These are phyloP conservation scores for Smithornis capensis DNA, from an alignment of 2,113 vertebrate species.

Conservation along the genomic window DNA sequence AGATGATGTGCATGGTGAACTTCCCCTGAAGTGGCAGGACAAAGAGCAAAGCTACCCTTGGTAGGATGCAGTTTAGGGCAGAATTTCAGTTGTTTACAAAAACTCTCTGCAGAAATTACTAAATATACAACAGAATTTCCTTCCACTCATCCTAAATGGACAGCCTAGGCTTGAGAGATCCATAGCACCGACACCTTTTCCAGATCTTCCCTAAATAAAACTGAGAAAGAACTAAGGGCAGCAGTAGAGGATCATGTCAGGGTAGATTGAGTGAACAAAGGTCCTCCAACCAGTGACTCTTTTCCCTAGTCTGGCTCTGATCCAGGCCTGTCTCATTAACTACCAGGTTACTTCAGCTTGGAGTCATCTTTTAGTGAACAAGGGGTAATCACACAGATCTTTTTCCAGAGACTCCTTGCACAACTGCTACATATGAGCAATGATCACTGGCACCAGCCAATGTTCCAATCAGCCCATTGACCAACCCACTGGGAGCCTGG, in stretches of 20 bases:
- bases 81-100: neutral
- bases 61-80: neutral
- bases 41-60: neutral
- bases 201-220: neutral
- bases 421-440: rapidly evolving
- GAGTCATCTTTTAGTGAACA: neutral
- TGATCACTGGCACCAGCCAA: neutral
- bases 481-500: neutral
- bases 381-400: neutral
- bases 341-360: neutral
- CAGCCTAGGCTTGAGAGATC: neutral
- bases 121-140: neutral
- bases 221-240: neutral
- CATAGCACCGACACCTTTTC: neutral
- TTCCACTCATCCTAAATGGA: neutral
- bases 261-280: neutral
- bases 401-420: neutral
- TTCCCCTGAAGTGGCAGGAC: neutral
- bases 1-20: neutral
- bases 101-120: neutral
- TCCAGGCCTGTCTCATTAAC: neutral
- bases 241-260: rapidly evolving
- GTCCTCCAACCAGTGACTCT: neutral
- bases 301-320: neutral
- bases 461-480: neutral